Evolutionary conservation across 2,113 vertebrate genomes (phyloP).

Genomic region (Gorsachius goisagi): DNA sequence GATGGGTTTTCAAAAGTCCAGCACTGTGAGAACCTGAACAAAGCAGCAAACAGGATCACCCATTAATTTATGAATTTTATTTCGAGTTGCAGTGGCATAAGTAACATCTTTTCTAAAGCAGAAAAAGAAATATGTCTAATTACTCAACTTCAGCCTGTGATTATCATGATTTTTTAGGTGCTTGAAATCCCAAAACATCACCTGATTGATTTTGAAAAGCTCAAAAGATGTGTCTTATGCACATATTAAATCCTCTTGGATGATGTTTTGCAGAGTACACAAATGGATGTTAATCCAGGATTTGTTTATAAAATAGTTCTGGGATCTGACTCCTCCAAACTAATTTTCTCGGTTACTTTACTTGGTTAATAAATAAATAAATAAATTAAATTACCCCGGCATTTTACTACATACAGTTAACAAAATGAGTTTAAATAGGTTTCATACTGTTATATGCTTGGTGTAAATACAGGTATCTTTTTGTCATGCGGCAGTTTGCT

Average conservation of each 20-base stretch:
- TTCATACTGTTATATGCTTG: background rate
- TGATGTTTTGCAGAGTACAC: background rate
- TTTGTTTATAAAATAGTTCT: background rate
- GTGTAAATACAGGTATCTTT: background rate
- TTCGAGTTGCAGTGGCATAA: background rate
- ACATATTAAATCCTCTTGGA: background rate
- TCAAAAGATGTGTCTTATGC: background rate
- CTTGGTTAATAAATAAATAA: background rate
- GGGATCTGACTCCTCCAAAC: background rate
- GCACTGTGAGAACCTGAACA: accelerated
- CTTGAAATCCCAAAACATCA: background rate
- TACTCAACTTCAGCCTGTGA: background rate
- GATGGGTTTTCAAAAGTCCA: background rate
- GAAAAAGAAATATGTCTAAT: background rate
- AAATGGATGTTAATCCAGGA: background rate
- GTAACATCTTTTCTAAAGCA: background rate
- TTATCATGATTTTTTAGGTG: background rate
- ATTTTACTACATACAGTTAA: background rate
- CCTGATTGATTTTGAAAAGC: background rate
- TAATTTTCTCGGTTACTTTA: background rate
- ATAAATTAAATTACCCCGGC: background rate
- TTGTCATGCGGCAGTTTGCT: background rate
- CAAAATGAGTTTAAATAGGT: background rate
- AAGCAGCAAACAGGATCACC: background rate
- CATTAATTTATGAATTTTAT: background rate